phyloP scores from a whole-genome alignment of 1,140 invertebrate genomes.

The Megalonaias nervosa region DNA sequence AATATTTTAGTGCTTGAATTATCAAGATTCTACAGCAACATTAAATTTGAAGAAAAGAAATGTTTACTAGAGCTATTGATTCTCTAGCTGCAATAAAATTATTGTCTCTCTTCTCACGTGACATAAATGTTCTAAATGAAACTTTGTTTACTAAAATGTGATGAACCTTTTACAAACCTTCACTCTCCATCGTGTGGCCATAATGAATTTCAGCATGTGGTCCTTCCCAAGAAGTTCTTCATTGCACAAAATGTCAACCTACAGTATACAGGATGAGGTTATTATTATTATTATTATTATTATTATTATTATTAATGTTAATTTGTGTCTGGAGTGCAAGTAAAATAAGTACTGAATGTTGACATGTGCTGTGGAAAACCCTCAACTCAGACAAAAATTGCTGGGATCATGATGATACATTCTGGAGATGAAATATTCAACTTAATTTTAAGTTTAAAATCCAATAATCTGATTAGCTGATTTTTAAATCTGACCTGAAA shows the following conservation, averaged over 20 bases:
- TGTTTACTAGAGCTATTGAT: not conserved
- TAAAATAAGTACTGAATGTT: no score
- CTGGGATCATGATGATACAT: no score
- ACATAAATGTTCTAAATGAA: not conserved
- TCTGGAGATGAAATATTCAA: no score
- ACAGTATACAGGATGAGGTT: constrained; percentile 25
- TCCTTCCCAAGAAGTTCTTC: constrained; percentile 98
- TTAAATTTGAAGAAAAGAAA: not conserved
- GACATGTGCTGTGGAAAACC: no score
- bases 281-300: not conserved
- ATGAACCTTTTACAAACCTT: constrained; percentile 73
- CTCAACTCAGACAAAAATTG: no score
- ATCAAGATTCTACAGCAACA: not conserved
- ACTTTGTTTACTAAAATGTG: not conserved
- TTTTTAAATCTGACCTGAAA: no score
- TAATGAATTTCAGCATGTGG: constrained; percentile 99
- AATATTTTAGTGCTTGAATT: no score
- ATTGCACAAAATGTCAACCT: constrained; percentile 98
- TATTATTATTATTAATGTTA: not conserved
- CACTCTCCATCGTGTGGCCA: constrained; percentile 97
- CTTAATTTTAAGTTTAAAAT: no score
- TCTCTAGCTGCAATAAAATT: not conserved
- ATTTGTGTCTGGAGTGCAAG: not conserved
- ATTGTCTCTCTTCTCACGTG: not conserved
- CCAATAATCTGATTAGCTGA: no score